Conservation (phyloP, 2,113 vertebrate genomes). For the Illadopsis cleaveri region DNA sequence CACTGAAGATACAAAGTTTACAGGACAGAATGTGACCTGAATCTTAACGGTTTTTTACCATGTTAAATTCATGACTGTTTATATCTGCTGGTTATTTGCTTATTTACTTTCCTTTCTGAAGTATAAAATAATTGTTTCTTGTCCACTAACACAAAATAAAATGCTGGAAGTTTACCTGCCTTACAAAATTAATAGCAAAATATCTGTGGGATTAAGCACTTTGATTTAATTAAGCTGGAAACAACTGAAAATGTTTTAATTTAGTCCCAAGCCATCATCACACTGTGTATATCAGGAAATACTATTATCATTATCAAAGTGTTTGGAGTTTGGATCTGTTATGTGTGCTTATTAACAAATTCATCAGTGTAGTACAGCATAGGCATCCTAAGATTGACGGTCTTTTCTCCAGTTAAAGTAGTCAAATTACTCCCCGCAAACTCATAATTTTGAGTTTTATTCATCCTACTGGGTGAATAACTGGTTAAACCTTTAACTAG, state of each 20-base stretch:
- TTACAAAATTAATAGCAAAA: not conserved
- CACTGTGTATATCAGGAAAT: not conserved
- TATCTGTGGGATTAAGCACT: not conserved
- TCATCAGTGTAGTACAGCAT: not conserved
- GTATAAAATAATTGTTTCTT: not conserved
- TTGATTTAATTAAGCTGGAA: not conserved
- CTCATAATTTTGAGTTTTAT: not conserved
- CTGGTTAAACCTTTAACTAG: constrained; percentile 21
- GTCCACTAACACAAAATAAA: not conserved
- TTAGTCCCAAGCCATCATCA: not conserved
- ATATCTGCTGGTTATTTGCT: not conserved
- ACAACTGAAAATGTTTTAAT: not conserved
- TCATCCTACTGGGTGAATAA: not conserved
- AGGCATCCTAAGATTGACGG: not conserved
- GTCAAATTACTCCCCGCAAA: not conserved
- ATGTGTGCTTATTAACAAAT: not conserved
- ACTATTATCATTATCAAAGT: not conserved
- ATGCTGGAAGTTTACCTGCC: not conserved
- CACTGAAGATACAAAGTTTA: not conserved
- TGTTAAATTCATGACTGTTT: not conserved
- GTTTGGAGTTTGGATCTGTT: not conserved
- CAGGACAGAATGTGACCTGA: not conserved
- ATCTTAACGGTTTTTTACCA: not conserved
- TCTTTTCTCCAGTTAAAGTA: not conserved
- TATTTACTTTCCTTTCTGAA: not conserved